Evolutionary conservation across 2,113 vertebrate species (phyloP), one percentile per base, ranked within the genome.

Genomic region (Eretmochelys imbricata): DNA sequence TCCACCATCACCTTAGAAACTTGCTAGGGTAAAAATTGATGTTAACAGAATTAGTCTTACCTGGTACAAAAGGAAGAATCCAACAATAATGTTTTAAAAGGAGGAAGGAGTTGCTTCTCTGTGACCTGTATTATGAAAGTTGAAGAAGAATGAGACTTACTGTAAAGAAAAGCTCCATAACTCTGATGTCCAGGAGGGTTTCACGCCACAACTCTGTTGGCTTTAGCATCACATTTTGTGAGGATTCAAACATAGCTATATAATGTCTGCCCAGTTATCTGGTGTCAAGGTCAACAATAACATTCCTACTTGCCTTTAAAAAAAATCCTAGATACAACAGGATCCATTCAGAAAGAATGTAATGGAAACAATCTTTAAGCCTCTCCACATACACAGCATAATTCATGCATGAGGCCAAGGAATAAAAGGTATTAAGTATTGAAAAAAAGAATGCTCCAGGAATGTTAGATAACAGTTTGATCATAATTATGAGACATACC

Each of bases 171-270:
- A 99, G 99, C 96, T 99, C 99, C 99, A 99, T 99, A 94, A 99
- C 99, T 94, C 99, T 99, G 96, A 99, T 99, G 98, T 99, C 99
- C 98, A 99, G 98, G 97, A 99, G 99, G 22, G 99, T 99, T 97
- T 99, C 99, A 51, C 99, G 99, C 99, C 99, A 99, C 97, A 99
- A 98, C 98, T 99, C 99, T 24, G 99, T 99, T 72, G 99, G 99
- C 98, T 99, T 99, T 96, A 99, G 98, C 97, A 98, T 99, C 98
- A 99, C 99, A 98, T 99, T 99, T 99, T 99, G 99, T 93, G 99
- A 99, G 97, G 99, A 99, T 98, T 99, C 99, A 86, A 99, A 99
- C 99, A 99, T 99, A 98, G 99, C 99, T 98, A 99, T 99, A 99
- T 99, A 99, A 99, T 99, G 99, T 98, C 99, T 99, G 98, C 99